phyloP scores from a whole-genome alignment of 2,888 invertebrate genomes.

The Cosmia trapezina region DNA sequence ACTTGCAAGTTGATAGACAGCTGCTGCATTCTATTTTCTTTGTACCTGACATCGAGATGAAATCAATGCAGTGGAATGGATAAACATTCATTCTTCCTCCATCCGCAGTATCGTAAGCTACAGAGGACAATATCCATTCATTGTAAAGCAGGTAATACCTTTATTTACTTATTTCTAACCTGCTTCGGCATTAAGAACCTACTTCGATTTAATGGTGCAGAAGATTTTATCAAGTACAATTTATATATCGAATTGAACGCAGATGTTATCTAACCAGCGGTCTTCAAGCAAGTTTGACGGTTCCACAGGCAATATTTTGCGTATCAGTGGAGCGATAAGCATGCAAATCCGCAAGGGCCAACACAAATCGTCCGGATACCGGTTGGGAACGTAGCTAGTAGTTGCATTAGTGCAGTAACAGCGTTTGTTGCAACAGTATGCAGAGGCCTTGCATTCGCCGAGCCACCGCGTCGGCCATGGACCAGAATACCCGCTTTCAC shows the following conservation, averaged over 20 bases:
- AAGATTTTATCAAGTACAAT: conserved; percentile 47
- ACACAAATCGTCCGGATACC: conserved; percentile 71
- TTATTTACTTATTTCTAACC: conserved; percentile 51
- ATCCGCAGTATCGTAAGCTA: conserved; percentile 48
- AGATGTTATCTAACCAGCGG: conserved; percentile 44
- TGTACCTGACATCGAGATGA: conserved; percentile 39
- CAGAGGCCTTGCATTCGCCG: conserved; percentile 89
- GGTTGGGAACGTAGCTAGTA: conserved; percentile 76
- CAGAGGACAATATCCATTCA: conserved; percentile 42
- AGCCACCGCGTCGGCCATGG: conserved; percentile 84
- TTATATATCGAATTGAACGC: conserved; percentile 43
- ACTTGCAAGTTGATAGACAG: conserved; percentile 53
- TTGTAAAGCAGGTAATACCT: conserved; percentile 48
- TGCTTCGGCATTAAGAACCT: conserved; percentile 24
- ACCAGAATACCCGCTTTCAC: conserved; percentile 88
- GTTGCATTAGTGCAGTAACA: conserved; percentile 82
- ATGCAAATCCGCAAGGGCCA: conserved; percentile 71
- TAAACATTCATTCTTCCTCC: conserved; percentile 60
- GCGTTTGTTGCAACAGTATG: conserved; percentile 85
- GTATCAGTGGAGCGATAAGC: conserved; percentile 67
- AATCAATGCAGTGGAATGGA: conserved; percentile 51
- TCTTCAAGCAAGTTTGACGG: conserved; percentile 57
- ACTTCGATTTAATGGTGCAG: conserved; percentile 43
- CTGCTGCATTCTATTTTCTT: conserved; percentile 50
- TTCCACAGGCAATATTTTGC: conserved; percentile 58